A percentile compares a stretch with the other conserved stretches of the same genome.
These are phyloP conservation scores for Pipra filicauda DNA, from an alignment of 2,113 vertebrate species.

Conservation along the genomic window DNA sequence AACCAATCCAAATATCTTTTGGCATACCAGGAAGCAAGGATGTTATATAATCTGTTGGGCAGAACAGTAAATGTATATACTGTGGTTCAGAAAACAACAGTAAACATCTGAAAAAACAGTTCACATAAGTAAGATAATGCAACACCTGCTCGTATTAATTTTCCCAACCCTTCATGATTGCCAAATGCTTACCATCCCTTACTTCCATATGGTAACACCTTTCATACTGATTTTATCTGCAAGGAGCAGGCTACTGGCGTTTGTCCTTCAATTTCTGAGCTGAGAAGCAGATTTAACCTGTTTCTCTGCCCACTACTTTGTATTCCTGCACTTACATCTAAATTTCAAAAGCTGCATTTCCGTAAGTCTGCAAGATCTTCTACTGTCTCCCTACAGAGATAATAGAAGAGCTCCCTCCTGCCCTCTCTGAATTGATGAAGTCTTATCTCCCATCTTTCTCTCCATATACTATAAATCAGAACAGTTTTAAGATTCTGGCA, in stretches of 20 bases:
- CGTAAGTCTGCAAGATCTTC: not conserved
- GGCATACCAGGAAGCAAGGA: slow-evolving; percentile 76
- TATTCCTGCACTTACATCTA: not conserved
- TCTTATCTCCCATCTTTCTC: not conserved
- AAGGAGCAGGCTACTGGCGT: not conserved
- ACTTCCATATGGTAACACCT: not conserved
- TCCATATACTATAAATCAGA: not conserved
- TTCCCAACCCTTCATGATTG: not conserved
- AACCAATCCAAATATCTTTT: slow-evolving; percentile 86
- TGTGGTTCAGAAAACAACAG: not conserved
- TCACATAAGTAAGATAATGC: not conserved
- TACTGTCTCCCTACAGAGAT: not conserved
- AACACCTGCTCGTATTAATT: not conserved
- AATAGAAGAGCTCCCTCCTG: not conserved
- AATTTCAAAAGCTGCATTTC: not conserved
- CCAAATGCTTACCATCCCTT: not conserved
- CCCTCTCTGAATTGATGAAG: not conserved
- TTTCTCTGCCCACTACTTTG: not conserved
- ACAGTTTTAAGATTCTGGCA: not conserved
- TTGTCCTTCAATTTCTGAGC: not conserved
- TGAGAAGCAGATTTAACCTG: not conserved
- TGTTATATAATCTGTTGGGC: slow-evolving; percentile 87
- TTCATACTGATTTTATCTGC: not conserved
- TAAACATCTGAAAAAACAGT: not conserved
- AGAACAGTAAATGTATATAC: not conserved